Percentiles rank a stretch among this genome's conserved stretches.
Evolutionary conservation across 2,113 vertebrate genomes (phyloP).

Genomic region (Python bivittatus): DNA sequence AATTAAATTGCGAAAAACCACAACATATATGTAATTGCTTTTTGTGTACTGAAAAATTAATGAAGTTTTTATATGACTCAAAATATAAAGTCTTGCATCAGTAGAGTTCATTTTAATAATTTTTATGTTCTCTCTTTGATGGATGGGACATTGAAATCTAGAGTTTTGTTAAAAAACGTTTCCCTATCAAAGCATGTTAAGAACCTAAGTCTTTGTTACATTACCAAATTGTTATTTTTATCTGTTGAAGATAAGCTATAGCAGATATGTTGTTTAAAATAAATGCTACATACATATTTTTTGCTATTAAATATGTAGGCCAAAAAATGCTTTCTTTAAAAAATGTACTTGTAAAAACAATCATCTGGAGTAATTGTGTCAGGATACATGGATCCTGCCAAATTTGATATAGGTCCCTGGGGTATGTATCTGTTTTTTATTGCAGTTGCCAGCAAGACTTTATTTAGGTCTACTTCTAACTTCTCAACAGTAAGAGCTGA

Average conservation of each 20-base stretch:
- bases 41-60: neutral
- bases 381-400: slow-evolving; percentile 37
- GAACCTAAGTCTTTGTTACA: neutral
- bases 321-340: neutral
- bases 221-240: neutral
- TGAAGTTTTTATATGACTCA: neutral
- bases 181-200: neutral
- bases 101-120: neutral
- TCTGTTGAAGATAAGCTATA: neutral
- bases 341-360: slow-evolving; percentile 1
- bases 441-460: slow-evolving; percentile 45
- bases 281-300: neutral
- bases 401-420: slow-evolving; percentile 51
- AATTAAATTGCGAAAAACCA: neutral
- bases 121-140: neutral
- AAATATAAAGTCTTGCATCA: neutral
- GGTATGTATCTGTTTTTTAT: slow-evolving; percentile 53
- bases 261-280: neutral
- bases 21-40: neutral
- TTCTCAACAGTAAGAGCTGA: slow-evolving; percentile 35
- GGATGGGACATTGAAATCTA: neutral
- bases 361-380: slow-evolving; percentile 13
- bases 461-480: slow-evolving; percentile 29
- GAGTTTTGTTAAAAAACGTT: neutral
- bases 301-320: neutral